Evolutionary conservation across 2,888 invertebrate genomes (phyloP), one percentile per base, ranked within the genome.

Genomic region (Steinernema carpocapsae): DNA sequence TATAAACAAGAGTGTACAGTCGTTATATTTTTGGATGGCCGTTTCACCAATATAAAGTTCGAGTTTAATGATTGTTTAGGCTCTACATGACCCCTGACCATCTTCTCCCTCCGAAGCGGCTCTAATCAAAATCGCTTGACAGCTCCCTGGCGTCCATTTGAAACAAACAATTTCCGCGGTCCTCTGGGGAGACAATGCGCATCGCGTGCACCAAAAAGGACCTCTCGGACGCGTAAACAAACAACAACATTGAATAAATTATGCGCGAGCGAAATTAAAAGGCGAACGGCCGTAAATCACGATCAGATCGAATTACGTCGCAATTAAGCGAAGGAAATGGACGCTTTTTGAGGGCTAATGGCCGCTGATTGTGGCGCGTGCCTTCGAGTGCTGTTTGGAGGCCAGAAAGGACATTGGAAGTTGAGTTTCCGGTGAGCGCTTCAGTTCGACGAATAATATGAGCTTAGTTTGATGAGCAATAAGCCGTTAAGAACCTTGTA

Each of bases 241-340:
- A 64, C 64, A 64, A 64, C 64, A 64, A 64, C 64, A 64, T 32
- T n/a, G 37, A 29, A 64, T 32, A 17, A 64, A 29, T 32, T 32
- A 32, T 32, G 29, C 32, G 64, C 64, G 64, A 32, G 32, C 32
- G 4, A 32, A 32, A 48, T 17, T 19, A 17, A 64, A 64, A 32
- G 4, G 64, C 64, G 64, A 29, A 32, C 64, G 64, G 64, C 29
- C 64, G 64, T 64, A 64, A 64, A 64, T 64, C 64, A 32, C 64
- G 32, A 29, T 29, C 29, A 4, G 64, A 64, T 64, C 64, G 64
- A 1, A 64, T 64, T 64, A 64, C 64, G 17, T 3, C 64, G 64
- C 64, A 64, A 64, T 64, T 64, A 64, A 64, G 29, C 64, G 32
- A 29, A 17, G 64, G 64, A 64, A 56, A 64, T 32, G 17, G 64